Percentiles rank a stretch among this genome's conserved stretches.
These are phyloP conservation scores for Chalcosyrphus nemorum DNA, from an alignment of 2,888 invertebrate genomes.

Conservation along the genomic window DNA sequence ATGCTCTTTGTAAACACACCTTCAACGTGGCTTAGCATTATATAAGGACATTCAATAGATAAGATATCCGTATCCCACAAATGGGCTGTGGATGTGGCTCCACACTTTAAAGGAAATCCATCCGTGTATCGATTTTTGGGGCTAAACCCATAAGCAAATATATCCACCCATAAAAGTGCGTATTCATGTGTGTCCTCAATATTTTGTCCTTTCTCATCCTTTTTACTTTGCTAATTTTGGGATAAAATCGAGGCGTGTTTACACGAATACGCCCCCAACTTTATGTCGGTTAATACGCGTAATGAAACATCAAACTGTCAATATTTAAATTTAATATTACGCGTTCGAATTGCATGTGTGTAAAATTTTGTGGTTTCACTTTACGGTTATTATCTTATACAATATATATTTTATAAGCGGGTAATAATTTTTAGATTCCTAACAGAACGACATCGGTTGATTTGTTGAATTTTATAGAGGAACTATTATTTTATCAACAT, in stretches of 20 bases:
- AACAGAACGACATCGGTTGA: background rate
- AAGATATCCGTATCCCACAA: background rate
- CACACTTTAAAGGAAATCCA: constrained; percentile 3
- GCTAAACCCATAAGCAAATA: background rate
- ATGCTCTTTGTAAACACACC: background rate
- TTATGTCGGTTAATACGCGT: constrained; percentile 26
- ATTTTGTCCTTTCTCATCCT: background rate
- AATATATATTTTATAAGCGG: background rate
- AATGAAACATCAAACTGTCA: constrained; percentile 42
- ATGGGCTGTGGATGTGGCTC: background rate
- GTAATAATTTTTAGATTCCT: background rate
- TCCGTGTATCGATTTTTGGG: constrained; percentile 14
- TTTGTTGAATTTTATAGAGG: too few species aligned
- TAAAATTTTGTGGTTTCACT: background rate
- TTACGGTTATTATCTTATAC: constrained; percentile 8
- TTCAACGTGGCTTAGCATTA: background rate
- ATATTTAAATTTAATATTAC: constrained; percentile 33
- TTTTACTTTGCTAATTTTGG: constrained; percentile 24
- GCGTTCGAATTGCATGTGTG: background rate
- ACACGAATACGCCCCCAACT: constrained; percentile 23
- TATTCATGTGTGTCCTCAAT: constrained; percentile 14
- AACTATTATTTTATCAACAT: too few species aligned
- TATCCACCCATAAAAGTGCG: background rate
- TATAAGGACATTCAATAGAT: background rate
- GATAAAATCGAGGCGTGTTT: constrained; percentile 39